phyloP scores from a whole-genome alignment of 2,113 vertebrate genomes.

The Sebastes fasciatus region DNA sequence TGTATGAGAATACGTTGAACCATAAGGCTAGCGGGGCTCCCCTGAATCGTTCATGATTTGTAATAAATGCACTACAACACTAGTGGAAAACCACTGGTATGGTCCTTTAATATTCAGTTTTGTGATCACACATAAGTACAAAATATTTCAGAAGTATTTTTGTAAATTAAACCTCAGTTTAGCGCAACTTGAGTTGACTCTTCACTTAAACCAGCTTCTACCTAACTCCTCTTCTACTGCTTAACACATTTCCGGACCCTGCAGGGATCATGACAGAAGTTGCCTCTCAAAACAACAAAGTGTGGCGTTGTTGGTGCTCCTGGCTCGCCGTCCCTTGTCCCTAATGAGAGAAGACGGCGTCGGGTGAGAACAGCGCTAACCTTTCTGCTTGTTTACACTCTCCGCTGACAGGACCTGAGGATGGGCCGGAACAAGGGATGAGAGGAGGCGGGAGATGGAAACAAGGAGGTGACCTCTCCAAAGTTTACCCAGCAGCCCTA shows the following conservation, averaged over 20 bases:
- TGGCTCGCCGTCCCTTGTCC: conserved; percentile 66
- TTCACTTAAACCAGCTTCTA: neutral
- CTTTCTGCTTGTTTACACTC: conserved; percentile 86
- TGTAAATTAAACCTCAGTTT: no score
- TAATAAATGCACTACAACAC: neutral
- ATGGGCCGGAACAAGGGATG: conserved; percentile 62
- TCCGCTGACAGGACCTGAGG: conserved; percentile 74
- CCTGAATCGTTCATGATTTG: neutral
- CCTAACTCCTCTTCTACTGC: neutral
- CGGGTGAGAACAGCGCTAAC: conserved; percentile 77
- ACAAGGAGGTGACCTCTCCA: conserved; percentile 82
- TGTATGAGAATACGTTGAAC: no score
- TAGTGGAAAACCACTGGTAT: neutral
- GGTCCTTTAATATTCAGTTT: neutral
- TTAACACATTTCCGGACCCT: neutral
- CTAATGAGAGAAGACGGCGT: conserved; percentile 76
- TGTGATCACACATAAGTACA: neutral
- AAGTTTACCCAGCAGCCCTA: conserved; percentile 81
- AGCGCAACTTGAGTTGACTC: neutral
- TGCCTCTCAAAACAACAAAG: conserved; percentile 43
- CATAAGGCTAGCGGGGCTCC: neutral
- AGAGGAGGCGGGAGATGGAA: conserved; percentile 56
- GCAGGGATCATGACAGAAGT: conserved; percentile 2
- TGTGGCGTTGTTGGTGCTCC: conserved; percentile 41
- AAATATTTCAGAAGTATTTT: neutral